A percentile compares a stretch with the other conserved stretches of the same genome.
Conservation (phyloP, 2,113 vertebrate genomes). For the Patagioenas fasciata region DNA sequence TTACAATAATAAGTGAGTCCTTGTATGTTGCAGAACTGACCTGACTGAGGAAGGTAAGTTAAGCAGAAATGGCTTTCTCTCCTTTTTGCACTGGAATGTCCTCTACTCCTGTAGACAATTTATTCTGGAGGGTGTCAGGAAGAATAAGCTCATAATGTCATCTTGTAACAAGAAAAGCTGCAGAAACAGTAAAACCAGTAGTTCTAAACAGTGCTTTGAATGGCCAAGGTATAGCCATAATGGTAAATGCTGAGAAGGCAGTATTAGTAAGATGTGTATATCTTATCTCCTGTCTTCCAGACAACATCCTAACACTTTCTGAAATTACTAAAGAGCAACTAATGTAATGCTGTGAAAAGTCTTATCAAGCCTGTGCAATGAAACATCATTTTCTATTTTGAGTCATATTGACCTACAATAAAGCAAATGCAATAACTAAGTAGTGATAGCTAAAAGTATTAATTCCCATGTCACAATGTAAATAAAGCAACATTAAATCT, state of each 20-base stretch:
- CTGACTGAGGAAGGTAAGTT: neutral
- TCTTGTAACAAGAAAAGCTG: neutral
- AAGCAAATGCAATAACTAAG: neutral
- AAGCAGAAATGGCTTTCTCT: neutral
- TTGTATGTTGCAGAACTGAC: neutral
- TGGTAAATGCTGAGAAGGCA: neutral
- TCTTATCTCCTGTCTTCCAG: neutral
- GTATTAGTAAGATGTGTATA: neutral
- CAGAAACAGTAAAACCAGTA: neutral
- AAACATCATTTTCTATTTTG: neutral
- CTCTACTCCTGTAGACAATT: neutral
- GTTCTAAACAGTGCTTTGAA: neutral
- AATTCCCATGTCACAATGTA: neutral
- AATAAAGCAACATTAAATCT: neutral
- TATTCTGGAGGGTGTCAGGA: neutral
- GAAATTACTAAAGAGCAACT: neutral
- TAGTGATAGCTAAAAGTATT: neutral
- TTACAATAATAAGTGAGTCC: rapidly evolving
- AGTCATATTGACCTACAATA: neutral
- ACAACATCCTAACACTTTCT: neutral
- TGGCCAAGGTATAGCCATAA: neutral
- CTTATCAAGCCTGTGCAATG: neutral
- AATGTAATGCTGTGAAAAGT: neutral
- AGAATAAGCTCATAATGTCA: neutral
- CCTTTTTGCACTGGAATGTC: neutral